Evolutionary conservation across 2,113 vertebrate genomes (phyloP).

Genomic region (Nibea coibor): DNA sequence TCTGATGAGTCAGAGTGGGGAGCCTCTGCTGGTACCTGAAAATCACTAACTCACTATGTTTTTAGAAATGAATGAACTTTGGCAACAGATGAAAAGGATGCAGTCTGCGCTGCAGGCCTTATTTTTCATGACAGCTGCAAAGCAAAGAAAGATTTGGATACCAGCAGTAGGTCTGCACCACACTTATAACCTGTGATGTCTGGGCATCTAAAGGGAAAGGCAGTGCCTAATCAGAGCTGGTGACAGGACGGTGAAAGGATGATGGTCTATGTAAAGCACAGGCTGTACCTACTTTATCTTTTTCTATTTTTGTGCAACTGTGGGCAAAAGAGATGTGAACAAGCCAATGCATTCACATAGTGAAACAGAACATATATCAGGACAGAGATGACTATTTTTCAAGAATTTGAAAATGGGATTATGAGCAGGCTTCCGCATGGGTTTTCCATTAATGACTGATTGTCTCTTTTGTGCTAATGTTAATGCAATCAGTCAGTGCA

Average conservation of each 20-base stretch:
- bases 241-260: constrained; percentile 2
- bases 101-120: neutral
- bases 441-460: neutral
- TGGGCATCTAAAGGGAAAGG: too few species aligned
- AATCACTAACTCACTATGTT: neutral
- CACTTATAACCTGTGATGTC: too few species aligned
- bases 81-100: constrained; percentile 39
- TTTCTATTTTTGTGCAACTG: constrained; percentile 8
- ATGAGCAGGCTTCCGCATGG: neutral
- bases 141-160: neutral
- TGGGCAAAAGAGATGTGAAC: neutral
- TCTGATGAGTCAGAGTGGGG: neutral
- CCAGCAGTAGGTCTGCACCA: too few species aligned
- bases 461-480: neutral
- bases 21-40: constrained; percentile 25
- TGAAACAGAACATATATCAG: constrained; percentile 15
- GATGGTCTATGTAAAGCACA: constrained; percentile 1
- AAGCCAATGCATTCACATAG: constrained; percentile 34
- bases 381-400: constrained; percentile 2
- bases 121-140: neutral
- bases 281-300: constrained; percentile 23
- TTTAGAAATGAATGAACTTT: constrained; percentile 13
- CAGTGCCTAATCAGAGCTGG: neutral
- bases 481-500: too few species aligned
- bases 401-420: neutral